Conservation (phyloP, 2,888 invertebrate species). For the Aphodius sticticus region DNA sequence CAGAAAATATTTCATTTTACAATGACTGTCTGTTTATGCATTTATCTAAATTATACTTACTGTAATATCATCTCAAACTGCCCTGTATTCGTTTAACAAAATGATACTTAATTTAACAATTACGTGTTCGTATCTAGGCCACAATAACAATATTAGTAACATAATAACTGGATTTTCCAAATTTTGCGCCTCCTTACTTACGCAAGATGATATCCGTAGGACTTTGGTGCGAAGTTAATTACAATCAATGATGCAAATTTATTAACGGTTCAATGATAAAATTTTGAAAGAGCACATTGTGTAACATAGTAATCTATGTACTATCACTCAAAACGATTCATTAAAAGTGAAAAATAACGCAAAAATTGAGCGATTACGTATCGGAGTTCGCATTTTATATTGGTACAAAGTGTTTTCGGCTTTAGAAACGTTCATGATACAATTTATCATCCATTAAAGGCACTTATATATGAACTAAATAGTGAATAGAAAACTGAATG, state of each 20-base stretch:
- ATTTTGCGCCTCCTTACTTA: neutral
- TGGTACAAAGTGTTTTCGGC: neutral
- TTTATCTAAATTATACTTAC: too few relatives aligned
- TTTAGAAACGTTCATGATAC: neutral
- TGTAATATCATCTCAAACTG: neutral
- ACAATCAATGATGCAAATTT: neutral
- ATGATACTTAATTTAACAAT: neutral
- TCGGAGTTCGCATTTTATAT: neutral
- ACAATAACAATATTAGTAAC: neutral
- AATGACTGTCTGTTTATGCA: too few relatives aligned
- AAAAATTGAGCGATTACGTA: neutral
- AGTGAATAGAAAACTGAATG: too few relatives aligned
- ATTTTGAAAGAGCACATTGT: neutral
- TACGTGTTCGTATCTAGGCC: neutral
- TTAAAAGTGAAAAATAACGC: neutral
- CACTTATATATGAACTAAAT: neutral
- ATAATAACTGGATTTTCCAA: neutral
- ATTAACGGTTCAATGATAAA: neutral
- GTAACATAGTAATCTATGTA: neutral
- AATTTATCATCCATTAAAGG: neutral
- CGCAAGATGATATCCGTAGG: neutral
- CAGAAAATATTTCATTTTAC: too few relatives aligned
- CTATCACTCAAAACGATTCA: neutral
- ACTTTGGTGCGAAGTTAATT: neutral
- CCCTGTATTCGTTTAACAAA: neutral